phyloP scores from a whole-genome alignment of 35 echinoderm and acorn worm species.

The Heliocidaris tuberculata region DNA sequence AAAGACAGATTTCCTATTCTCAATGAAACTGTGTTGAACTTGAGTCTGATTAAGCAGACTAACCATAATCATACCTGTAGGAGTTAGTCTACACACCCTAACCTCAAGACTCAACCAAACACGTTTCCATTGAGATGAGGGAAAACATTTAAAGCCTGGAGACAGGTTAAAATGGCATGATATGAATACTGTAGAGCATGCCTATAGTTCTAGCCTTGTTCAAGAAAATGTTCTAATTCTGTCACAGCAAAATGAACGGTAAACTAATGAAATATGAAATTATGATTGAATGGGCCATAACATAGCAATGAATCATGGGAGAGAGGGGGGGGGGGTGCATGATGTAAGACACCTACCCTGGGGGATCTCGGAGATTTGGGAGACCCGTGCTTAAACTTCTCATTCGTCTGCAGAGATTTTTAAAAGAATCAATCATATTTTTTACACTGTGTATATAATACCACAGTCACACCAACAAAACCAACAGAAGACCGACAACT shows the following conservation, averaged over 20 bases:
- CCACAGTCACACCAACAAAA: no score
- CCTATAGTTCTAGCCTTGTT: not conserved
- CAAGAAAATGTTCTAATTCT: not conserved
- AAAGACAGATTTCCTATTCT: not conserved
- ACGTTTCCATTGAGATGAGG: not conserved
- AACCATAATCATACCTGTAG: not conserved
- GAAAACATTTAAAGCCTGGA: not conserved
- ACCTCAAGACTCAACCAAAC: not conserved
- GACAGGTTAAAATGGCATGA: not conserved
- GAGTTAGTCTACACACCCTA: not conserved
- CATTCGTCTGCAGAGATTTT: slow-evolving; percentile 1
- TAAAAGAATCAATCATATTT: not conserved
- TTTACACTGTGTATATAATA: no score
- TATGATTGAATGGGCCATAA: not conserved
- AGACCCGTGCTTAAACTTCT: slow-evolving; percentile 38
- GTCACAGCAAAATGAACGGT: not conserved
- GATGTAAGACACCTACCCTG: slow-evolving; percentile 16
- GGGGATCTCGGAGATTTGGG: slow-evolving; percentile 42
- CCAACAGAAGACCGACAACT: no score
- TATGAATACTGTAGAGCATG: not conserved
- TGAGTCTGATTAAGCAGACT: not conserved
- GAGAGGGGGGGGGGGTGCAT: not conserved
- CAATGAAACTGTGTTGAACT: not conserved
- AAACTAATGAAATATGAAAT: not conserved
- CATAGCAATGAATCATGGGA: not conserved